Evolutionary conservation across 2,888 invertebrate genomes (phyloP), one percentile per base, ranked within the genome.

Genomic region (Metallyticus violacea): DNA sequence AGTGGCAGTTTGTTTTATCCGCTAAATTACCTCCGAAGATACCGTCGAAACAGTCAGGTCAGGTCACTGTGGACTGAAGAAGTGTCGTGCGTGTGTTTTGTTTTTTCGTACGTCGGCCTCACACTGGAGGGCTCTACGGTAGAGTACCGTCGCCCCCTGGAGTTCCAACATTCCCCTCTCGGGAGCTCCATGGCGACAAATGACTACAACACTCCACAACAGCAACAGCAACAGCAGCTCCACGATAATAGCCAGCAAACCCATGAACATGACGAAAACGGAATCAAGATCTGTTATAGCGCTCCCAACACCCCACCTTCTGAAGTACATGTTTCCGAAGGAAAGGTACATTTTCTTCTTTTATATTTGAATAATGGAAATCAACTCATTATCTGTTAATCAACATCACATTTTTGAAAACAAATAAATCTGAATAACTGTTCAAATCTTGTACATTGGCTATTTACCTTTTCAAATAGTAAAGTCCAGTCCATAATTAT

Each of bases 51-150:
- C 40, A 22, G 9, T 62, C 0, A 15, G 15, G 15, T 76, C n/a
- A 83, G n/a, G 62, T 28, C 26, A 40, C 40, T 28, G 79, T 26
- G 28, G 26, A 40, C 25, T 29, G 81, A 81, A n/a, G n/a, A n/a
- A 62, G 40, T 62, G 40, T 62, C 40, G 40, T 79, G 85, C 85
- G 81, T 86, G 77, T 40, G n/a, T 81, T 86, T 25, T 77, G 22
- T 78, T 77, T 26, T 40, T 86, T 77, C 40, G 76, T 83, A 77
- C 77, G 82, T 30, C 81, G 27, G 86, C 86, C 40, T 87, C 90
- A 93, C 90, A 89, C 93, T 94, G 93, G 93, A 94, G 91, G 93
- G 93, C 89, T 92, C 93, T 88, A 91, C 93, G 86, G 93, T 94
- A 91, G 94, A 94, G 90, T 94, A 93, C 89, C 92, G 93, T 87